Conservation (phyloP, 1,140 invertebrate genomes). For the Pemphigus obesinymphae region DNA sequence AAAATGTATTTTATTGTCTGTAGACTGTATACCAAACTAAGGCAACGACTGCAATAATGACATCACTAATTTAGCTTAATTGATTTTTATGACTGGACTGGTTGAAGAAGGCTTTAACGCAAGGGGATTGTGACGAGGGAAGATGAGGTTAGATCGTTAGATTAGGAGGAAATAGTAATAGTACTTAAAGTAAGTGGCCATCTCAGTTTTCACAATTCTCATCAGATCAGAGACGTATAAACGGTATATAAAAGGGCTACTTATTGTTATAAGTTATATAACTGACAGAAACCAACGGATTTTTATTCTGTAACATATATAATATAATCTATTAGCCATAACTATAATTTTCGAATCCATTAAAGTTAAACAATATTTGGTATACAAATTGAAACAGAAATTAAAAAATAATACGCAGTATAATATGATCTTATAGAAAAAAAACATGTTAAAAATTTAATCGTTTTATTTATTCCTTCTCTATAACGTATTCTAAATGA, state of each 20-base stretch:
- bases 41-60: not conserved
- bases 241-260: not conserved
- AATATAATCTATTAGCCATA: not conserved
- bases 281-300: conserved; percentile 20
- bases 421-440: too few relatives aligned
- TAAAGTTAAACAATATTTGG: too few relatives aligned
- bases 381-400: too few relatives aligned
- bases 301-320: not conserved
- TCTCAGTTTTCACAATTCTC: not conserved
- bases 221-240: not conserved
- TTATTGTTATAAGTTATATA: conserved; percentile 24
- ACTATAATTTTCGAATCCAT: too few relatives aligned
- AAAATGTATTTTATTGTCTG: not conserved
- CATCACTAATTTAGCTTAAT: conserved; percentile 10
- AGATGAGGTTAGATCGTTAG: not conserved
- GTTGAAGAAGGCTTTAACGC: not conserved
- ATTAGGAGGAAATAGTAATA: conserved; percentile 10
- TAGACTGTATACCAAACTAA: not conserved
- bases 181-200: not conserved
- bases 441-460: not conserved
- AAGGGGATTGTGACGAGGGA: not conserved
- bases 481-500: not conserved
- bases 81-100: conserved; percentile 1
- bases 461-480: not conserved
- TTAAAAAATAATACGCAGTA: too few relatives aligned